Conservation (phyloP, 2,113 vertebrate species). For the Osmerus mordax region DNA sequence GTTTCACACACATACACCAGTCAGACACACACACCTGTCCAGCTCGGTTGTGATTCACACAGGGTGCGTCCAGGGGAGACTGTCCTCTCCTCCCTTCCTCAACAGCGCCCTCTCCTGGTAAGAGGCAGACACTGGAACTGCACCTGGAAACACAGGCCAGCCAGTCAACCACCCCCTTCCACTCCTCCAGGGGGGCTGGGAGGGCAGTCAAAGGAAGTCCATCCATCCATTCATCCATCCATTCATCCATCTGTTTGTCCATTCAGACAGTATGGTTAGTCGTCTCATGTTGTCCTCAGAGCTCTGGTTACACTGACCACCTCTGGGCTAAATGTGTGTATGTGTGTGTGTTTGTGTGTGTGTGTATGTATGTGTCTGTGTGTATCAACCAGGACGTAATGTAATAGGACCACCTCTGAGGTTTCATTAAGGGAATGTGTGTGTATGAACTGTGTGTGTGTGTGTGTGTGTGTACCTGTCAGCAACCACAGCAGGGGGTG, state of each 20-base stretch:
- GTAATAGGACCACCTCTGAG: slow-evolving; percentile 42
- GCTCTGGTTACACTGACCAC: too few relatives aligned
- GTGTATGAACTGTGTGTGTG: not conserved
- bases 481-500: slow-evolving; percentile 16
- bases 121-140: slow-evolving; percentile 24
- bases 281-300: too few relatives aligned
- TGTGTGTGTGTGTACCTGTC: slow-evolving; percentile 14
- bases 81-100: slow-evolving; percentile 8
- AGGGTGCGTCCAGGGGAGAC: slow-evolving; percentile 24
- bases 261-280: too few relatives aligned
- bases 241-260: too few relatives aligned
- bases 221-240: too few relatives aligned
- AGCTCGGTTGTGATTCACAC: slow-evolving; percentile 68
- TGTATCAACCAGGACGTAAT: not conserved
- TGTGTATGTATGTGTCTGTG: not conserved
- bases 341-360: not conserved
- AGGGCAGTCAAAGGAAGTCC: not conserved
- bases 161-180: not conserved
- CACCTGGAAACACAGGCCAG: not conserved
- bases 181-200: not conserved
- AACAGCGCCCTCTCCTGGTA: slow-evolving; percentile 16
- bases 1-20: not conserved
- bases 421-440: not conserved
- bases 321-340: not conserved
- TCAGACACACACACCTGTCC: slow-evolving; percentile 70